Evolutionary conservation across 2,888 invertebrate species (phyloP).

Genomic region (Limenitis arthemis): DNA sequence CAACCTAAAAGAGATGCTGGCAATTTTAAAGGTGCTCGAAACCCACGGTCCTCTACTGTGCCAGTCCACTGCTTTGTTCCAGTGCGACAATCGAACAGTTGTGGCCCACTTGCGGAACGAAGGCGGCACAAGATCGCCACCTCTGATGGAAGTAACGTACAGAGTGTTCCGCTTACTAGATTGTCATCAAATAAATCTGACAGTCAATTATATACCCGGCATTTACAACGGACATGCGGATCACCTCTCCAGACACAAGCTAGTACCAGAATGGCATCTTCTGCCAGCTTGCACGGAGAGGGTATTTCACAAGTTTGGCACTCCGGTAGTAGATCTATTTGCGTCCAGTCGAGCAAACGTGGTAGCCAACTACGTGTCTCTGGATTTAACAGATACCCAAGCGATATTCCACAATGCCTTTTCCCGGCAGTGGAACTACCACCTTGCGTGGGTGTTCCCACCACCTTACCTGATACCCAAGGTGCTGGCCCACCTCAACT

Average conservation of each 20-base stretch:
- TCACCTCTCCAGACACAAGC: not conserved
- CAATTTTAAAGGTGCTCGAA: too few relatives aligned
- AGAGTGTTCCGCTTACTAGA: too few relatives aligned
- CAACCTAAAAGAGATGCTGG: slow-evolving; percentile 3
- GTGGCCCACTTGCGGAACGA: slow-evolving; percentile 2
- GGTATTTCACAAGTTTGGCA: too few relatives aligned
- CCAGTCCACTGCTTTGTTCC: too few relatives aligned
- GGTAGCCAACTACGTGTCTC: not conserved
- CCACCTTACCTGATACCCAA: slow-evolving; percentile 11
- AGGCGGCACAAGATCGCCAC: not conserved
- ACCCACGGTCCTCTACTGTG: too few relatives aligned
- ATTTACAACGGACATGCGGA: not conserved
- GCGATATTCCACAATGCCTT: slow-evolving; percentile 18
- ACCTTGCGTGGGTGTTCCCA: slow-evolving; percentile 24
- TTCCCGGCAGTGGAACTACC: slow-evolving; percentile 19
- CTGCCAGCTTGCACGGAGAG: too few relatives aligned
- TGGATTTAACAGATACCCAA: not conserved
- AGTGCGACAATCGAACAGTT: not conserved
- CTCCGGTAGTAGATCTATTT: not conserved
- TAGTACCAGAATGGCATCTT: not conserved
- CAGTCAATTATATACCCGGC: not conserved
- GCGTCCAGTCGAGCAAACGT: not conserved
- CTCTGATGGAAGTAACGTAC: too few relatives aligned
- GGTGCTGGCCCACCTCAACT: slow-evolving; percentile 21
- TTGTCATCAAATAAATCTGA: not conserved